Evolutionary conservation across 2,888 invertebrate species (phyloP), one percentile per base, ranked within the genome.

Genomic region (Lithosia quadra): DNA sequence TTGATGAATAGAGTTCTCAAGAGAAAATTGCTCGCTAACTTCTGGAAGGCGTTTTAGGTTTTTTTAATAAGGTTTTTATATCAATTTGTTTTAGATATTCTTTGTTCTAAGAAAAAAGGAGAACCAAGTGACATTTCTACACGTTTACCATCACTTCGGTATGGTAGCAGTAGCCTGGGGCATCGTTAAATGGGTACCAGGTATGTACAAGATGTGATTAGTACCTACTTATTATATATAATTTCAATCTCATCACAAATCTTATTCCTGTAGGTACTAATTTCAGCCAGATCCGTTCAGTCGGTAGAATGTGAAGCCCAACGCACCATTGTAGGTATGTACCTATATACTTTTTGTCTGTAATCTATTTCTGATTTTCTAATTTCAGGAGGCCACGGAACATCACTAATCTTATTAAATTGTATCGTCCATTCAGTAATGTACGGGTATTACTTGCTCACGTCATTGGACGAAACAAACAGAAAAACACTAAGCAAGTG

Each of bases 91-190:
- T 9, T 78, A 95, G 94, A 90, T 97, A 72, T 98, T 98, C 92
- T 98, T 98, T 88, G 96, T 98, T n/a, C 90, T 98, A 76, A 95
- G 98, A 67, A 98, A 98, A 90, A 98, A 98, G 85, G 95, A 96
- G 76, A 96, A 96, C 71, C 98, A 98, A 92, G 95, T 98, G 21
- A 96, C 97, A 2, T 98, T 98, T 84, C 95, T 98, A 36, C 98
- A 98, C 85, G 96, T 98, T 8, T 98, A 98, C 85, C 98, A 98
- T 88, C 98, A 98, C 86, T 96, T 96, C 36, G 96, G 96, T 65
- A 96, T 96, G 97, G 96, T 96, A 56, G 86, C 95, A 49, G 96
- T 95, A 55, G 95, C 95, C 71, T 98, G 97, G 98, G 91, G 91
- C 11, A 95, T 95, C 0, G 95, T 96, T 0, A 97, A 97, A 91